Conservation (phyloP, 53 echinoderm and acorn worm genomes). For the Stichopus horrens region DNA sequence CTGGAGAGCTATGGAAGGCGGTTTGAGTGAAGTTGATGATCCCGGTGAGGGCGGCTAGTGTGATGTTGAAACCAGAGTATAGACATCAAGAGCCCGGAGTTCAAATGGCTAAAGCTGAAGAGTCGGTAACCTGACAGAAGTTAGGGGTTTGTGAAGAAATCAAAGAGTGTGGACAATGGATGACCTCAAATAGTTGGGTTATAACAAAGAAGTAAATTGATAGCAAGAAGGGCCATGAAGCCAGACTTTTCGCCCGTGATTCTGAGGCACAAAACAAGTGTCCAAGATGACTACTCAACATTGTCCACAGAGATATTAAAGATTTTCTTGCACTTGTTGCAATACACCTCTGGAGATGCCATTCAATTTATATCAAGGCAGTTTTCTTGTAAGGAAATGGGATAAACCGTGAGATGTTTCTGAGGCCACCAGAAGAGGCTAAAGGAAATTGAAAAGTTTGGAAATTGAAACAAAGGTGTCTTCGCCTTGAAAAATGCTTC, state of each 20-base stretch:
- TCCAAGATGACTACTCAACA: constrained; percentile 36
- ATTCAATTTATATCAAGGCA: constrained; percentile 36
- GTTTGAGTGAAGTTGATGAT: not conserved
- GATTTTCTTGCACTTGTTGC: constrained; percentile 22
- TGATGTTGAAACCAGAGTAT: not conserved
- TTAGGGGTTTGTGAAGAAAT: not conserved
- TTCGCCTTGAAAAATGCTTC: not conserved
- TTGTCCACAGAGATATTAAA: constrained; percentile 49
- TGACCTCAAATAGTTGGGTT: not conserved
- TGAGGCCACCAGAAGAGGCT: constrained; percentile 3
- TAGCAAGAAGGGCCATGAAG: constrained; percentile 39
- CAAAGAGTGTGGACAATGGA: not conserved
- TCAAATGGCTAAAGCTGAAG: not conserved
- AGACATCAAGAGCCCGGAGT: constrained; percentile 7
- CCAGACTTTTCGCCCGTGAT: constrained; percentile 52
- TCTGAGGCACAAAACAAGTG: constrained; percentile 54
- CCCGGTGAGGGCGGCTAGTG: constrained; percentile 21
- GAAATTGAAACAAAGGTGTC: not conserved
- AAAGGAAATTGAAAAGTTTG: not conserved
- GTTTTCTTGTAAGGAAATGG: not conserved
- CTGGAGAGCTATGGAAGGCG: not conserved
- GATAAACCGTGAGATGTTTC: constrained; percentile 41
- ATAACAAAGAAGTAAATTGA: constrained; percentile 41
- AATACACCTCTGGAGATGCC: constrained; percentile 27
- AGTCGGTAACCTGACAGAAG: not conserved